Percentiles rank a stretch among this genome's conserved stretches.
Conservation (phyloP, 2,113 vertebrate genomes). For the Hyaena hyaena region DNA sequence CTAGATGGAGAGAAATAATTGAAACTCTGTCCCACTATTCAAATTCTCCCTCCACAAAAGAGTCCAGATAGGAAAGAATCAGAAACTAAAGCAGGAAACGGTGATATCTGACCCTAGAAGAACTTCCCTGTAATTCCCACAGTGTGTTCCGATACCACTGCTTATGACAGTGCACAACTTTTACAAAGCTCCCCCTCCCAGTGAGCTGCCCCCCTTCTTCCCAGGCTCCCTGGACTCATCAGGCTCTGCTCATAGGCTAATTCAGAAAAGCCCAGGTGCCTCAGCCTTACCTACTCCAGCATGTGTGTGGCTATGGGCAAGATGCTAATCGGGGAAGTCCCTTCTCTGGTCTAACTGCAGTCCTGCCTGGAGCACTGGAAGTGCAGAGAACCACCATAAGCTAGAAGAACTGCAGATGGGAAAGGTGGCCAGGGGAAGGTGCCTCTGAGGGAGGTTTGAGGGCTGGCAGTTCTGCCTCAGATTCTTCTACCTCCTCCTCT, state of each 20-base stretch:
- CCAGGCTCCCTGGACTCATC: not conserved
- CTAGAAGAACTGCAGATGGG: not conserved
- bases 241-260: not conserved
- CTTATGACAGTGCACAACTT: not conserved
- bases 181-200: not conserved
- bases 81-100: not conserved
- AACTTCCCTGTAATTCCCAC: conserved; percentile 13
- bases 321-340: not conserved
- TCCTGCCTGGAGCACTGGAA: not conserved
- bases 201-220: not conserved
- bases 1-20: not conserved
- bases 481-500: not conserved
- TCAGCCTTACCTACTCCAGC: not conserved
- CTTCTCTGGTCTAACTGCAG: too few relatives aligned
- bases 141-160: not conserved
- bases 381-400: not conserved
- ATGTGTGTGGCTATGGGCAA: not conserved
- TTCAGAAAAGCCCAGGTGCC: not conserved
- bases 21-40: conserved; percentile 9
- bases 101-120: not conserved
- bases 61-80: not conserved
- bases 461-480: not conserved
- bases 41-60: not conserved
- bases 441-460: not conserved
- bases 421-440: not conserved